Conservation (phyloP, 2,888 invertebrate species). For the Oscheius sp. region DNA sequence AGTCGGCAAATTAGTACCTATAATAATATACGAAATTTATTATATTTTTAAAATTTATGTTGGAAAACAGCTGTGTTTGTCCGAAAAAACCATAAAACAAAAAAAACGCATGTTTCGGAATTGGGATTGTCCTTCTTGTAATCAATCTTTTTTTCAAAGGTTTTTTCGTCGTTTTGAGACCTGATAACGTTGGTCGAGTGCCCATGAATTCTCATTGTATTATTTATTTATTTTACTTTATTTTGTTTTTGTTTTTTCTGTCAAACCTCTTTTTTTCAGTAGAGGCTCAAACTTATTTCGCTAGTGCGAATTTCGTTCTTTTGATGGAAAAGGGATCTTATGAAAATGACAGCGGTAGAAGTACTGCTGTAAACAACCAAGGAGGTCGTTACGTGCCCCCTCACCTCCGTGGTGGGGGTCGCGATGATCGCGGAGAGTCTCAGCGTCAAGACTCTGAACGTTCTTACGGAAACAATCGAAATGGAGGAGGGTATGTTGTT, state of each 20-base stretch:
- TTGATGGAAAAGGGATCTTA: conserved; percentile 58
- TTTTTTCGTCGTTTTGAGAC: too few relatives aligned
- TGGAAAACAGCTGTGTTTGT: too few relatives aligned
- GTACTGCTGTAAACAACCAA: conserved; percentile 49
- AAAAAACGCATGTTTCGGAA: too few relatives aligned
- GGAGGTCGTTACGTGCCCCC: conserved; percentile 60
- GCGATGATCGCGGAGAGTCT: conserved; percentile 33
- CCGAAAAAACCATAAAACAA: too few relatives aligned
- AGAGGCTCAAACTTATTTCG: conserved; percentile 32
- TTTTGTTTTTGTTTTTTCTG: not conserved
- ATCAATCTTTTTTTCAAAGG: too few relatives aligned
- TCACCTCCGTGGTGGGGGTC: conserved; percentile 48
- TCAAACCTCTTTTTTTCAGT: not conserved
- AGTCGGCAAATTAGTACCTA: too few relatives aligned
- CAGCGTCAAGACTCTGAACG: conserved; percentile 25
- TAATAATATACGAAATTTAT: too few relatives aligned
- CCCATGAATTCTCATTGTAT: too few relatives aligned
- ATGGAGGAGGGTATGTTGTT: conserved; percentile 28
- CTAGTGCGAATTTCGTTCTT: conserved; percentile 41
- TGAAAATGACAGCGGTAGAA: conserved; percentile 56
- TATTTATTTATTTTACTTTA: too few relatives aligned
- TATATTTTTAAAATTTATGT: too few relatives aligned
- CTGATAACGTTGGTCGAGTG: too few relatives aligned
- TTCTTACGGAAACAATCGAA: conserved; percentile 22
- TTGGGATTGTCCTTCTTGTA: not conserved